These are phyloP conservation scores for Meteorus sp. DNA, from an alignment of 1,140 invertebrate genomes.

Conservation along the genomic window DNA sequence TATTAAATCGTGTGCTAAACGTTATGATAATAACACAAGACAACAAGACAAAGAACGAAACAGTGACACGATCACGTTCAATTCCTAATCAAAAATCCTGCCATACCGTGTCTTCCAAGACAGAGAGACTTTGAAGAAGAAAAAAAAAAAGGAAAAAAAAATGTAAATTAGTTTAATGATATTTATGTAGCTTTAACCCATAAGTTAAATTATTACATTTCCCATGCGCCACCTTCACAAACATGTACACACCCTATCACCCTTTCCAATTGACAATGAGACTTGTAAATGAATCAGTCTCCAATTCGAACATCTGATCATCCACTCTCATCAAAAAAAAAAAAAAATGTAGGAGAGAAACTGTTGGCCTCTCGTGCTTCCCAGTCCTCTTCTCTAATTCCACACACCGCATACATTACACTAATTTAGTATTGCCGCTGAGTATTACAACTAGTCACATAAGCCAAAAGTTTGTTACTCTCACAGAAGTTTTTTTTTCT, in stretches of 20 bases:
- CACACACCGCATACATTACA: slow-evolving; percentile 37
- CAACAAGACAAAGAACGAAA: slow-evolving; percentile 15
- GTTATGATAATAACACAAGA: not conserved
- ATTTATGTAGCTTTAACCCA: slow-evolving; percentile 37
- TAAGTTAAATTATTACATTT: slow-evolving; percentile 41
- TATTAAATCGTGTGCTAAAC: not conserved
- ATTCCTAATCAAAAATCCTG: slow-evolving; percentile 51
- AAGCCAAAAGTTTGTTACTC: slow-evolving; percentile 56
- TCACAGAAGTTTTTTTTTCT: slow-evolving; percentile 42
- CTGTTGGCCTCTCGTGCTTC: slow-evolving; percentile 2
- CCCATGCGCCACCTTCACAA: slow-evolving; percentile 14
- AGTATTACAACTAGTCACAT: slow-evolving; percentile 56
- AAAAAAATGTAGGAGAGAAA: not conserved
- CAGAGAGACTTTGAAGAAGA: slow-evolving; percentile 46
- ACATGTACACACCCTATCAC: slow-evolving; percentile 4
- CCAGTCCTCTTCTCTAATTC: slow-evolving; percentile 10
- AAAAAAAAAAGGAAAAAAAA: slow-evolving; percentile 23
- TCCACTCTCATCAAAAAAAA: no score
- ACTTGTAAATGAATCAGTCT: not conserved
- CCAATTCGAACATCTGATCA: no score
- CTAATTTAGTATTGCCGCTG: slow-evolving; percentile 55
- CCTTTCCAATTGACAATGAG: not conserved
- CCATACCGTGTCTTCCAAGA: slow-evolving; percentile 53
- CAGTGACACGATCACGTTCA: no score
- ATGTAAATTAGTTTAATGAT: slow-evolving; percentile 38